Percentiles rank a stretch among this genome's conserved stretches.
Conservation (phyloP, 2,888 invertebrate species). For the Calliphora vomitoria region DNA sequence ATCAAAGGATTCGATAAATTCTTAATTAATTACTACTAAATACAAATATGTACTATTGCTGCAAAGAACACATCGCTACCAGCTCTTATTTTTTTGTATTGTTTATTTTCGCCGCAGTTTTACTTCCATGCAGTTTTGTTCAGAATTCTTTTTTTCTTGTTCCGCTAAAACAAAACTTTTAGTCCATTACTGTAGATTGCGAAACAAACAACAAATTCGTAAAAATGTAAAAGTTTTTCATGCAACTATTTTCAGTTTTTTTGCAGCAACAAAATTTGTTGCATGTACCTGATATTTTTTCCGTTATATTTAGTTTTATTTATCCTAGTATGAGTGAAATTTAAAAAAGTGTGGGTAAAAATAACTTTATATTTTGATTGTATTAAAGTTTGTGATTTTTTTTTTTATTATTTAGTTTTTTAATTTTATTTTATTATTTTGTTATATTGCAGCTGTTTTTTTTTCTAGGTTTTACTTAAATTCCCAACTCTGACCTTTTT, state of each 20-base stretch:
- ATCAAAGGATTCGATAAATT: constrained; percentile 63
- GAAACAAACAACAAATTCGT: constrained; percentile 38
- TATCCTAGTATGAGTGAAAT: background rate
- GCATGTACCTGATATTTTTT: constrained; percentile 32
- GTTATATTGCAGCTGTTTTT: constrained; percentile 44
- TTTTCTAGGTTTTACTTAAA: constrained; percentile 30
- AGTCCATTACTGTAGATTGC: constrained; percentile 42
- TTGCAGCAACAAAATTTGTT: constrained; percentile 45
- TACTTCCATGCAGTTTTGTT: background rate
- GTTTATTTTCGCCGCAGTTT: background rate
- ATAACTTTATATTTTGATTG: constrained; percentile 47
- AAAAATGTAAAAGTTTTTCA: constrained; percentile 51
- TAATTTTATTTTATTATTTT: constrained; percentile 48
- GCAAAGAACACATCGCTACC: background rate
- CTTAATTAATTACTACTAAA: constrained; percentile 61
- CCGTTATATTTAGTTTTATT: constrained; percentile 10
- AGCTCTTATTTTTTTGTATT: constrained; percentile 7
- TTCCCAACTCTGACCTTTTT: constrained; percentile 48
- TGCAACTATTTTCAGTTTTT: constrained; percentile 27
- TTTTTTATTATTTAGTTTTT: background rate
- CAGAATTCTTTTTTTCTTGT: background rate
- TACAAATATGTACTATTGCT: background rate
- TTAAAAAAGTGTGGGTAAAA: constrained; percentile 27
- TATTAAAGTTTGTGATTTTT: constrained; percentile 37
- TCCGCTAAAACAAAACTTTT: constrained; percentile 19